These are phyloP conservation scores for Calidris pygmaea DNA, from an alignment of 2,113 vertebrate genomes.

Conservation along the genomic window DNA sequence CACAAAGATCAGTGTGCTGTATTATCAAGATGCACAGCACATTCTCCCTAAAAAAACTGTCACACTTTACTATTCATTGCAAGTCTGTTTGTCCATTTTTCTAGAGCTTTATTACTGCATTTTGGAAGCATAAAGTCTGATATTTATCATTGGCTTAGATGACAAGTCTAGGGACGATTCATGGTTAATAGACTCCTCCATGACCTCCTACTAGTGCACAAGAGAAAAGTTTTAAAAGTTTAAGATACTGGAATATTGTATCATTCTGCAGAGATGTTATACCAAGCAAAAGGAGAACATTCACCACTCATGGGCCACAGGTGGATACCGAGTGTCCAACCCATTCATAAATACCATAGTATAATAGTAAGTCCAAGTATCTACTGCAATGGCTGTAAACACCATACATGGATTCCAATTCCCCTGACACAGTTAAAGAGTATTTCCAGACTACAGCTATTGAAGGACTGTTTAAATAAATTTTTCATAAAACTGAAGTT, in stretches of 20 bases:
- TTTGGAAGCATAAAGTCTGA: background rate
- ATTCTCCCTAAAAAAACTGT: background rate
- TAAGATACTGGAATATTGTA: background rate
- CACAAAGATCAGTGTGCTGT: fast-evolving
- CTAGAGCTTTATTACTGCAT: background rate
- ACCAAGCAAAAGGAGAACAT: background rate
- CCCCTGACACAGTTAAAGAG: background rate
- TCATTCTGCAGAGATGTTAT: no score
- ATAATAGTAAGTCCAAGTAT: background rate
- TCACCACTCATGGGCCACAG: background rate
- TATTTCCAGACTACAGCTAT: background rate
- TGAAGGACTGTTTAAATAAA: background rate
- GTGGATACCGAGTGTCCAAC: background rate
- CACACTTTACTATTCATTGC: background rate
- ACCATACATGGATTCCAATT: background rate
- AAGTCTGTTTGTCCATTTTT: background rate
- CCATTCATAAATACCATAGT: background rate
- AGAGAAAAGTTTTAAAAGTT: background rate
- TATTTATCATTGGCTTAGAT: background rate
- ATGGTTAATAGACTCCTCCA: background rate
- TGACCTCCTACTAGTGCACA: background rate
- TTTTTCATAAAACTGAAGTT: background rate
- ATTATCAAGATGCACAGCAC: background rate
- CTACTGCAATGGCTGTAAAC: background rate
- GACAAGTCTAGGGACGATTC: background rate